Conservation (phyloP, 2,797 vertebrate species). For the Pampus argenteus region DNA sequence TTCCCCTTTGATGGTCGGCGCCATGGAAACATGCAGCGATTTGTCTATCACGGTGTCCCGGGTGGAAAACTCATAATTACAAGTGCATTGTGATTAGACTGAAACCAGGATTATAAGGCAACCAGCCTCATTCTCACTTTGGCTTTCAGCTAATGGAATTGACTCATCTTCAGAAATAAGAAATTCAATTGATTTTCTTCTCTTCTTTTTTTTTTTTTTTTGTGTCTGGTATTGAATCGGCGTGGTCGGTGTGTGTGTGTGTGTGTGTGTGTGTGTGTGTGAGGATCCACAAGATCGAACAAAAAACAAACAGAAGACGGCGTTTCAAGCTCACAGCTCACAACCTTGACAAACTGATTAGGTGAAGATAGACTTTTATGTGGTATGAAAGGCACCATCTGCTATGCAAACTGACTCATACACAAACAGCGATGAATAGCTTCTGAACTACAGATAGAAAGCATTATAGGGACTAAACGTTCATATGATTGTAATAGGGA, state of each 20-base stretch:
- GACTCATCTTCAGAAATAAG: slow-evolving; percentile 45
- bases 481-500: not conserved
- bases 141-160: slow-evolving; percentile 41
- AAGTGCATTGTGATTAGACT: slow-evolving; percentile 66
- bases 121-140: slow-evolving; percentile 31
- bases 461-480: slow-evolving; percentile 1
- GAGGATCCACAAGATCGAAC: slow-evolving; percentile 7
- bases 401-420: slow-evolving; percentile 5
- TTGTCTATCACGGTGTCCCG: slow-evolving; percentile 55
- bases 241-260: not conserved
- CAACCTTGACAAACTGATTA: slow-evolving; percentile 54
- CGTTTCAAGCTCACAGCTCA: slow-evolving; percentile 9
- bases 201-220: not conserved
- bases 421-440: slow-evolving; percentile 2
- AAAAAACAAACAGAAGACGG: not conserved
- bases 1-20: slow-evolving; percentile 54
- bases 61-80: slow-evolving; percentile 75
- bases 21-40: slow-evolving; percentile 73
- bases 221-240: slow-evolving; percentile 11
- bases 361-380: slow-evolving; percentile 40
- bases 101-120: slow-evolving; percentile 53
- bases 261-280: not conserved
- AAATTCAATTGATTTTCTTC: slow-evolving; percentile 33
- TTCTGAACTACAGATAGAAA: not conserved
- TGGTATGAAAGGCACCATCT: slow-evolving; percentile 42